Base-by-base conservation (phyloP, 2,797 vertebrate species). In the Hafferia zeledoni region DNA sequence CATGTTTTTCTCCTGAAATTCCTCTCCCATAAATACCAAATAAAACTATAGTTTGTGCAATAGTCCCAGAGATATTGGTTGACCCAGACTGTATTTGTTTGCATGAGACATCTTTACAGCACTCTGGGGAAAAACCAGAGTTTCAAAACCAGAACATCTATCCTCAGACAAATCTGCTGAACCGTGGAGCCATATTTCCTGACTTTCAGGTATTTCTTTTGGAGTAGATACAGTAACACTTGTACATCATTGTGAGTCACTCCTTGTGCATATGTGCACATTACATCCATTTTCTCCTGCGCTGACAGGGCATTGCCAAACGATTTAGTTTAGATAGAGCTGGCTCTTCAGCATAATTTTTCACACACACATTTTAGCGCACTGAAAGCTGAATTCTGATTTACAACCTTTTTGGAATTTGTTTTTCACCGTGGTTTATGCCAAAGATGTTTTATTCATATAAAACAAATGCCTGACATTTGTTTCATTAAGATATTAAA, bases 121-220 rank as follows among this genome's bases (percentile, higher is more conserved):
- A 82, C 95, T 91, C 92, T 44, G 95, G 97, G 97, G 97, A 97
- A 97, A 96, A 97, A 87, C 5, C 95, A 91, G 94, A 95, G 94
- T 97, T 98, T 98, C 96, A 91, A 98, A 98, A 95, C 56, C 95
- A 95, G 94, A 90, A 79, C 93, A 94, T 97, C 95, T 96, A 95
- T 95, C 96, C 97, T 96, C 96, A 96, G 92, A 96, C 84, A 92
- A 93, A 96, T 97, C 94, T 97, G 96, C 95, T 97, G 96, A 97
- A 95, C 94, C 43, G 72, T 56, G 71, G 93, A 97, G 96, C 92
- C 43, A 87, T 94, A 96, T 97, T 98, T 98, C 97, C 97, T 98
- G 96, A 97, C 87, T 97, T 97, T 96, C 98, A 98, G 97, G 97
- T 97, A 98, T 97, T 97, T 98, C 97, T 97, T 95, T 94, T 92